Percentiles rank a stretch among this genome's conserved stretches.
Evolutionary conservation across 2,888 invertebrate genomes (phyloP).

Genomic region (Cancer borealis): DNA sequence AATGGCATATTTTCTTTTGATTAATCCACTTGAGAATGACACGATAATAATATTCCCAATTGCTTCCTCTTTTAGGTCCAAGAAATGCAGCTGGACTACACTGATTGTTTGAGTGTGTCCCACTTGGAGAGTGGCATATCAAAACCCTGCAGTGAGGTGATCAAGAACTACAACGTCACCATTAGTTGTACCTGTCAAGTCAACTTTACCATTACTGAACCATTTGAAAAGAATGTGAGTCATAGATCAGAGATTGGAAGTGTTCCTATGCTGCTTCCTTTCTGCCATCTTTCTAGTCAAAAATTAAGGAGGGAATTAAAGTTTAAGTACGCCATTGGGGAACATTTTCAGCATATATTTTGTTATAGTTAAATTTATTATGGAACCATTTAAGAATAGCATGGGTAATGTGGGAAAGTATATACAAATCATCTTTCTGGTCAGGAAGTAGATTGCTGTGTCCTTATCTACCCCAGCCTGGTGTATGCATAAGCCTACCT

Average conservation of each 20-base stretch:
- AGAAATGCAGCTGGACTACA: slow-evolving; percentile 91
- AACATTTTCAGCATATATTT: not conserved
- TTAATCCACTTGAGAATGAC: not conserved
- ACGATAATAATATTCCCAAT: not conserved
- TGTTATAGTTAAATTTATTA: not conserved
- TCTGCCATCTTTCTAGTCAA: not conserved
- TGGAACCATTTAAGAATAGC: no score
- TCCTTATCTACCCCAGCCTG: no score
- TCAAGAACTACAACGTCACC: slow-evolving; percentile 82
- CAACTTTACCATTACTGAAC: slow-evolving; percentile 85
- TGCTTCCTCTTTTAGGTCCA: slow-evolving; percentile 83
- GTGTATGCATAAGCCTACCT: no score
- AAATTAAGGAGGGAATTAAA: not conserved
- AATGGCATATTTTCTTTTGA: not conserved
- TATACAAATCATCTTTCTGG: no score
- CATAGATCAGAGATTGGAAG: not conserved
- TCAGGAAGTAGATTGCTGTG: no score
- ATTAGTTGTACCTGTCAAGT: slow-evolving; percentile 85
- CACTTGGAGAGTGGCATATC: not conserved
- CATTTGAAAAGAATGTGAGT: slow-evolving; percentile 83
- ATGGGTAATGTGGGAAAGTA: no score
- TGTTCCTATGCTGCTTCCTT: slow-evolving; percentile 15
- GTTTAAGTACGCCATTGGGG: no score
- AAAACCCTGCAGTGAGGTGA: slow-evolving; percentile 84
- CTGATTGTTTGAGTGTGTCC: slow-evolving; percentile 84